A percentile compares a stretch with the other conserved stretches of the same genome.
phyloP scores from a whole-genome alignment of 2,113 vertebrate genomes.

The Poecile atricapillus region DNA sequence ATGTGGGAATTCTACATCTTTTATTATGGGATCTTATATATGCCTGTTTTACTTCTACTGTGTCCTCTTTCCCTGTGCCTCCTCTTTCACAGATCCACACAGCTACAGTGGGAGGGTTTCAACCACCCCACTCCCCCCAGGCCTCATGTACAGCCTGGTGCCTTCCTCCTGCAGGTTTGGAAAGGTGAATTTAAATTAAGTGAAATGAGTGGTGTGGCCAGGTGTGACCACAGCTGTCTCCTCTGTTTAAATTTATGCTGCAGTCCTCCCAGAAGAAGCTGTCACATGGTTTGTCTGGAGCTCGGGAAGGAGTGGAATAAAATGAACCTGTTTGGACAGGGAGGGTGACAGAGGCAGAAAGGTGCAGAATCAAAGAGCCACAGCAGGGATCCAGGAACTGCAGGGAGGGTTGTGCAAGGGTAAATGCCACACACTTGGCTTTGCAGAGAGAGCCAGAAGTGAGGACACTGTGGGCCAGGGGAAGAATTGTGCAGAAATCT shows the following conservation, averaged over 20 bases:
- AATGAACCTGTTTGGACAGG: background rate
- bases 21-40: background rate
- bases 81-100: background rate
- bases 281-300: background rate
- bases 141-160: background rate
- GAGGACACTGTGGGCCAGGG: background rate
- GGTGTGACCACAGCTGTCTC: background rate
- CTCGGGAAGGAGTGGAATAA: background rate
- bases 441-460: background rate
- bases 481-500: background rate
- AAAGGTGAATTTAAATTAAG: background rate
- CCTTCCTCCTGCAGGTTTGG: background rate
- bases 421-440: accelerated
- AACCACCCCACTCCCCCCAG: accelerated
- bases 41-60: background rate
- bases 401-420: background rate
- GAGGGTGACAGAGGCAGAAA: accelerated
- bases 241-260: background rate
- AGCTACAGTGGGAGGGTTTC: background rate
- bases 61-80: background rate
- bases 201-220: background rate
- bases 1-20: background rate
- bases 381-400: background rate
- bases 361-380: accelerated
- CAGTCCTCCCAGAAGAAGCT: background rate